phyloP scores from a whole-genome alignment of 2,888 invertebrate species.

The Lasioglossum zephyrum region DNA sequence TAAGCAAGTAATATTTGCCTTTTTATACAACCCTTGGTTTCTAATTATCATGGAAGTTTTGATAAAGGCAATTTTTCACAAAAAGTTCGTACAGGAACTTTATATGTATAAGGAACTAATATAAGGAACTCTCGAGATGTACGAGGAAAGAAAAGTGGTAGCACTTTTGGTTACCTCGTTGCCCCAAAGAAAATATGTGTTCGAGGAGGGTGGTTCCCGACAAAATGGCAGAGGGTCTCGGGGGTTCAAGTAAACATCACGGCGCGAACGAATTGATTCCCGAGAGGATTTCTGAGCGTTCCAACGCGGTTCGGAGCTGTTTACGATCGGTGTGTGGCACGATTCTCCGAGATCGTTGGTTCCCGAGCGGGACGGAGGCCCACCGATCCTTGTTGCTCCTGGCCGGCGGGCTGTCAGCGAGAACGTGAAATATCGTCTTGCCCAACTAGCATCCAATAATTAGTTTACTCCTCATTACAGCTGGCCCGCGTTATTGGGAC shows the following conservation, averaged over 20 bases:
- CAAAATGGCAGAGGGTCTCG: background rate
- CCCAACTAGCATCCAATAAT: slow-evolving; percentile 82
- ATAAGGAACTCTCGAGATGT: too few species aligned
- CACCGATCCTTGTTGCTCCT: slow-evolving; percentile 76
- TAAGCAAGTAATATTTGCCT: too few species aligned
- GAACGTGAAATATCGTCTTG: slow-evolving; percentile 82
- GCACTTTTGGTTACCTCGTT: too few species aligned
- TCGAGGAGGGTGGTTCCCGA: background rate
- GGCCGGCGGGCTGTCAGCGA: slow-evolving; percentile 78
- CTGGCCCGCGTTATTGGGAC: slow-evolving; percentile 80
- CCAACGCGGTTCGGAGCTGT: slow-evolving; percentile 58
- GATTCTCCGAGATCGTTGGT: slow-evolving; percentile 14
- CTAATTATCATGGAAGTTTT: too few species aligned
- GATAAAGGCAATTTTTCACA: too few species aligned
- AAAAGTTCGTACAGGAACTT: too few species aligned
- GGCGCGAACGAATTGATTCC: slow-evolving; percentile 7
- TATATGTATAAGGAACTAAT: too few species aligned
- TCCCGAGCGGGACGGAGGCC: slow-evolving; percentile 28
- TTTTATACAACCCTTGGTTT: too few species aligned
- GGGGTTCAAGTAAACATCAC: background rate
- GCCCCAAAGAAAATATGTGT: background rate
- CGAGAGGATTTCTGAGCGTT: slow-evolving; percentile 41
- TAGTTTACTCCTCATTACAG: slow-evolving; percentile 83
- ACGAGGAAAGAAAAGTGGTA: too few species aligned
- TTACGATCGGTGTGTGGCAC: slow-evolving; percentile 58